These are phyloP conservation scores for Heterotilapia buettikoferi DNA, from an alignment of 2,113 vertebrate genomes.

Conservation along the genomic window DNA sequence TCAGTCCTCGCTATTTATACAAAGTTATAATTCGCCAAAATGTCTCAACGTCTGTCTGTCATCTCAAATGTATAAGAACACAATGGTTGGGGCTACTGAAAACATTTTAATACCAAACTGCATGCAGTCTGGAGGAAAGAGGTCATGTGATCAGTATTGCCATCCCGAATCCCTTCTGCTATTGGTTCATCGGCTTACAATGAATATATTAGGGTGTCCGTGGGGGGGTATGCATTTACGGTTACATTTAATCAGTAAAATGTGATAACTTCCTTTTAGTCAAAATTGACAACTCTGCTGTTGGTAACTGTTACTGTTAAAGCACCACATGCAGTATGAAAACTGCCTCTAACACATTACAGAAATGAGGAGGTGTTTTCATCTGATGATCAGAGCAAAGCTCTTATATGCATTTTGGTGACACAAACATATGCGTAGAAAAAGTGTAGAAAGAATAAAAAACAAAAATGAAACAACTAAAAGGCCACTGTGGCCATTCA, in stretches of 20 bases:
- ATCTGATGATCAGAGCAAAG: not conserved
- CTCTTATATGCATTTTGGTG: not conserved
- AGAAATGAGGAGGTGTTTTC: not conserved
- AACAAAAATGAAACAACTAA: not conserved
- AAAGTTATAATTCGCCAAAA: not conserved
- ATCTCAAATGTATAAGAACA: constrained; percentile 36
- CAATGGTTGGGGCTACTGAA: constrained; percentile 39
- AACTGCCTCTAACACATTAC: not conserved
- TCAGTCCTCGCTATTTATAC: not conserved
- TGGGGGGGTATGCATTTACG: not conserved
- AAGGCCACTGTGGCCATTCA: not conserved
- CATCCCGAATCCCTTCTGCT: constrained; percentile 3
- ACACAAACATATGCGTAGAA: not conserved
- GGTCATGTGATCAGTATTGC: constrained; percentile 60
- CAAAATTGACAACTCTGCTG: not conserved
- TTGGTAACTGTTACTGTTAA: not conserved
- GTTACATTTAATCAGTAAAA: not conserved
- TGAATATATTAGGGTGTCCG: not conserved
- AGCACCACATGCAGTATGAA: not conserved
- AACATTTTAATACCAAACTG: constrained; percentile 70
- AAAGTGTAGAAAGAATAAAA: not conserved
- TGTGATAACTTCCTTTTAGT: not conserved
- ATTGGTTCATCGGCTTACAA: constrained; percentile 29
- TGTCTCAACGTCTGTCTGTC: not conserved
- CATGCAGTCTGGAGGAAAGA: constrained; percentile 60